Evolutionary conservation across 1,140 invertebrate species (phyloP), one percentile per base, ranked within the genome.

Genomic region (Heliconius hermathena): DNA sequence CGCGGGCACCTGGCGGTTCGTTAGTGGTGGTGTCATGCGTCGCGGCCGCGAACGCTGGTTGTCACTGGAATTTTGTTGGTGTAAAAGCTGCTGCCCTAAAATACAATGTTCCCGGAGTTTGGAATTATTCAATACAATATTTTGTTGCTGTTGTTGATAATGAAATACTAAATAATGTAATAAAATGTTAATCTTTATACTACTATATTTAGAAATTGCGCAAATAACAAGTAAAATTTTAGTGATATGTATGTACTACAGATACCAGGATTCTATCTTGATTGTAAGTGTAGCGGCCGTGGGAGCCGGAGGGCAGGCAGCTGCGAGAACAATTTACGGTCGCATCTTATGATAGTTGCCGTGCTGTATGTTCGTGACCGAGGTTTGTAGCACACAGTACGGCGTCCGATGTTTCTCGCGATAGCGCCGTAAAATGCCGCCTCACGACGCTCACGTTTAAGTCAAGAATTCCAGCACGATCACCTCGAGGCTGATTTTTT

Each of bases 361-460:
- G 90, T 91, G 91, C 88, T 83, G 90, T 91, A 91, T 91, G 91
- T 87, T 93, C 92, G 93, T 93, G 91, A 94, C 90, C 88, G 91
- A 82, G 88, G 85, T 89, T 90, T 89, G 87, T 90, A 85, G 91
- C 86, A 88, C 82, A 82, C 89, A 83, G 84, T 49, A 22, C 74
- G 80, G 83, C 83, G 84, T 71, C 33, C 85, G 89, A 92, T 93
- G 91, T 83, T 88, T 88, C 84, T 81, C 77, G 77, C 88, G 92
- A 93, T 93, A 93, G 81, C 83, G 85, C 89, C 90, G 90, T 92
- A 89, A 91, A 93, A 94, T 93, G 91, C 91, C 89, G 88, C 88
- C 89, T 93, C 93, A 94, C 93, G 93, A 93, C 85, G 82, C 82
- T 81, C 86, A 88, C 86, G 87, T 83, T 84, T 85, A 74, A 80